Conservation (phyloP, 2,888 invertebrate species). For the Drosophila setosimentum region DNA sequence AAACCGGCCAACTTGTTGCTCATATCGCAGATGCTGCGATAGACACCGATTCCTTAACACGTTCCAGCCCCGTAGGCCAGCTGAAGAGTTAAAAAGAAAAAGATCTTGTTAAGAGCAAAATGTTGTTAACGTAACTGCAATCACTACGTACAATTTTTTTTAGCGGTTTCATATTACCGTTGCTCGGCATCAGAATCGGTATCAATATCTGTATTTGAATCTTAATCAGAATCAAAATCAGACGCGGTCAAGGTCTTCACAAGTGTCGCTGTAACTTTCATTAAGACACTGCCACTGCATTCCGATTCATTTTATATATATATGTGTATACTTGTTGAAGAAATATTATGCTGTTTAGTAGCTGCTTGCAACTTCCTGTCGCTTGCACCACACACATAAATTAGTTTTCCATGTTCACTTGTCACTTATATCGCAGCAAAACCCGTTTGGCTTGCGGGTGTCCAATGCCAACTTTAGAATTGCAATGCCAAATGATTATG, state of each 20-base stretch:
- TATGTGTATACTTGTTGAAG: not conserved
- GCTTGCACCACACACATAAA: conserved; percentile 80
- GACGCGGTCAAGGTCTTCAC: conserved; percentile 76
- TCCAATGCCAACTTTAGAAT: conserved; percentile 47
- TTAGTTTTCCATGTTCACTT: conserved; percentile 85
- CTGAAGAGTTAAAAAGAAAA: conserved; percentile 14
- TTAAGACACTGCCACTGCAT: conserved; percentile 30
- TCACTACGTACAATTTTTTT: conserved; percentile 53
- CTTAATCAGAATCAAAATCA: conserved; percentile 8
- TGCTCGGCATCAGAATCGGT: conserved; percentile 28
- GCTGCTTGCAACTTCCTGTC: conserved; percentile 49
- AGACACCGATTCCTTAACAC: conserved; percentile 74
- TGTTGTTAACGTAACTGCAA: conserved; percentile 67
- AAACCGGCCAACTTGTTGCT: conserved; percentile 64
- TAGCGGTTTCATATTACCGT: conserved; percentile 78
- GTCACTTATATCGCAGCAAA: conserved; percentile 79
- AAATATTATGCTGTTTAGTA: conserved; percentile 14
- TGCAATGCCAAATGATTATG: conserved; percentile 46
- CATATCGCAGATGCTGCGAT: conserved; percentile 64
- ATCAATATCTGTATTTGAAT: not conserved
- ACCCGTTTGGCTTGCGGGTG: conserved; percentile 67
- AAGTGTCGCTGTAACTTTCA: conserved; percentile 55
- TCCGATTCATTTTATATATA: conserved; percentile 4
- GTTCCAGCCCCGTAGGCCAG: conserved; percentile 49
- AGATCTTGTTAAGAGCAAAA: conserved; percentile 75